Base-by-base conservation (phyloP, 2,888 invertebrate species). In the Zygothrica quintamaculata region DNA sequence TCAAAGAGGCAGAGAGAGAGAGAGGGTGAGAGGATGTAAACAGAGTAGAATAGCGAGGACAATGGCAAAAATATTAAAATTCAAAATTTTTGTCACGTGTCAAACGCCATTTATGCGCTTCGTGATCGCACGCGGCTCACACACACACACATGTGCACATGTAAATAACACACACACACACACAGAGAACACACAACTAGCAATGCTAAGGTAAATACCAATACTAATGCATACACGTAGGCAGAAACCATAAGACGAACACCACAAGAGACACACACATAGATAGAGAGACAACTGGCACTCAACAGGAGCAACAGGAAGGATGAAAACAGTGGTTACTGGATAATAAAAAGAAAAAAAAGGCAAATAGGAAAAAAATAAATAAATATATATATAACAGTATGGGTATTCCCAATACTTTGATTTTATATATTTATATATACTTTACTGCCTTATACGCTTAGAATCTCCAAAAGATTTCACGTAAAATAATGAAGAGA, bases 61-160 rank as follows among this genome's bases (percentile, higher is more conserved):
- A 65, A 74, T 56, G 60, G 62, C 43, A 59, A 65, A 85, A 84
- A 84, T 84, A 82, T 82, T 84, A 80, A 84, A 82, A 82, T 80
- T 82, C 68, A 67, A 80, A 59, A 82, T 86, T 86, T 82, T 72
- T 75, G 81, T 82, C 81, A 86, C 81, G 87, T 86, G 87, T 82
- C 81, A 82, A 82, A 86, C 73, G 81, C 81, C 81, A 82, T 82
- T 82, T 82, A 86, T 82, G 81, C 81, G 81, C 81, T 84, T 68
- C 87, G 81, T 82, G 81, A 82, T 82, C 87, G 84, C 72, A 84
- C 68, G 74, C 80, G 65, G 69, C 65, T 61, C 31, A 48, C 50
- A 8, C 52, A 56, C 33, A 43, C 15, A 46, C 18, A 57, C 5
- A 22, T 31, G 31, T 40, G 43, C 40, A 44, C 8, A 22, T 13